A percentile compares a stretch with the other conserved stretches of the same genome.
phyloP scores from a whole-genome alignment of 2,888 invertebrate species.

The Rhagophthalmus giganteus region DNA sequence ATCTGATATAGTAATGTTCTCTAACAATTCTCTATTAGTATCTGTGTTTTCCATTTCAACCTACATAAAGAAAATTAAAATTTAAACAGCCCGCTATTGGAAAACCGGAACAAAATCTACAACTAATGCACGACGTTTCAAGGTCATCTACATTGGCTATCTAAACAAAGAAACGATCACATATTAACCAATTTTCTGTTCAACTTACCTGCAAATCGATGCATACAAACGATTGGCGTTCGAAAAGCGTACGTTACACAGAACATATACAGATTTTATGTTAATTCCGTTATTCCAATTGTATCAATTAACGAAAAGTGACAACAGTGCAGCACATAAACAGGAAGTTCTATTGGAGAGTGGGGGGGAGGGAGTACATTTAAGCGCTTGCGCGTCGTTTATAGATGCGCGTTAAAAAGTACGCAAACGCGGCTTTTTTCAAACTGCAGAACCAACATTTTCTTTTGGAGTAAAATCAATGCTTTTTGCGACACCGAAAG shows the following conservation, averaged over 20 bases:
- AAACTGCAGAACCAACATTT: no score
- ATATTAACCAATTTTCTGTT: background rate
- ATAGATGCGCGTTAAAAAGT: no score
- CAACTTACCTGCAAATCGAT: conserved; percentile 8
- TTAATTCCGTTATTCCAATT: conserved; percentile 14
- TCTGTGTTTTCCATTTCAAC: conserved; percentile 44
- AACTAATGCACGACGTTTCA: conserved; percentile 52
- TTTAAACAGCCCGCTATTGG: conserved; percentile 22
- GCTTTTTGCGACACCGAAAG: no score
- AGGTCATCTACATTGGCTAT: conserved; percentile 41
- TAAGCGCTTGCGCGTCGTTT: no score
- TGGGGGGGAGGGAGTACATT: no score
- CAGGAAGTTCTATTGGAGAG: conserved; percentile 16
- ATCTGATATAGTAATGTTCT: conserved; percentile 45
- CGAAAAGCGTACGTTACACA: conserved; percentile 4
- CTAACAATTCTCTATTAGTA: conserved; percentile 41
- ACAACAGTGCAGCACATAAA: conserved; percentile 52
- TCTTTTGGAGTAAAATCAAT: no score
- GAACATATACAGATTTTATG: conserved; percentile 25
- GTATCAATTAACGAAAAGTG: conserved; percentile 50
- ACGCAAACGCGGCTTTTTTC: no score
- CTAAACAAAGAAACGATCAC: conserved; percentile 8
- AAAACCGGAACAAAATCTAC: conserved; percentile 39
- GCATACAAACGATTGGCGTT: background rate
- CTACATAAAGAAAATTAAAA: conserved; percentile 34